Evolutionary conservation across 1,140 invertebrate genomes (phyloP).

Genomic region (Bursaphelenchus mucronatus): DNA sequence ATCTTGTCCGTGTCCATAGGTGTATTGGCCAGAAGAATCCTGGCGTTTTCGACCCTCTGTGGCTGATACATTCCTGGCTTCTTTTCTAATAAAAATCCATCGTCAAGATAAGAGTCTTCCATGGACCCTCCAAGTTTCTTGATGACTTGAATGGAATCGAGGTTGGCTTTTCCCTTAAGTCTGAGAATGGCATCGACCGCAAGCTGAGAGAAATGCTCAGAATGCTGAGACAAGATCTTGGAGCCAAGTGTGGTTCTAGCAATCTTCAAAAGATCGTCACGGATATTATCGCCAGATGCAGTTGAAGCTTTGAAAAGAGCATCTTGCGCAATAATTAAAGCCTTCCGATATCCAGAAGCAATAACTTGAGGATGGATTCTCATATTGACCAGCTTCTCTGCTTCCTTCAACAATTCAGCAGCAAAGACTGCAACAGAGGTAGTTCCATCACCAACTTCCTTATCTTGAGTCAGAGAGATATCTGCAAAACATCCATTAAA

Average conservation of each 20-base stretch:
- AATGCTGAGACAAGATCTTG: constrained; percentile 94
- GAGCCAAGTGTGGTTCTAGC: constrained; percentile 94
- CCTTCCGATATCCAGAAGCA: constrained; percentile 85
- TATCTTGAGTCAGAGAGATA: constrained; percentile 96
- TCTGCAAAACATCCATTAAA: constrained; percentile 65
- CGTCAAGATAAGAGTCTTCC: constrained; percentile 91
- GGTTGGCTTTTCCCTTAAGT: constrained; percentile 87
- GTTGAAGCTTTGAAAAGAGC: constrained; percentile 74
- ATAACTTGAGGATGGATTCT: constrained; percentile 98
- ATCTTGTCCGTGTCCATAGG: constrained; percentile 98
- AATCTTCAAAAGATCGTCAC: constrained; percentile 88
- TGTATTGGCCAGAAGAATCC: constrained; percentile 98
- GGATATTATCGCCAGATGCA: constrained; percentile 77
- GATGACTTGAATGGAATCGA: constrained; percentile 94
- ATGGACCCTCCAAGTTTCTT: constrained; percentile 88
- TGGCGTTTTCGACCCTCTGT: constrained; percentile 81
- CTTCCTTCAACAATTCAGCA: constrained; percentile 86
- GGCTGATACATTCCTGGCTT: constrained; percentile 84
- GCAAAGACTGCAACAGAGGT: constrained; percentile 96
- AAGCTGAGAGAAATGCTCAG: constrained; percentile 89
- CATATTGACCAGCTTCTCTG: constrained; percentile 84
- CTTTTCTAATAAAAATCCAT: constrained; percentile 95
- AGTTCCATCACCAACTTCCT: constrained; percentile 99
- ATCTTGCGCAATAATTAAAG: constrained; percentile 74
- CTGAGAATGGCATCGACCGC: constrained; percentile 90